These are phyloP conservation scores for Prenolepis imparis DNA, from an alignment of 2,888 invertebrate species.

Conservation along the genomic window DNA sequence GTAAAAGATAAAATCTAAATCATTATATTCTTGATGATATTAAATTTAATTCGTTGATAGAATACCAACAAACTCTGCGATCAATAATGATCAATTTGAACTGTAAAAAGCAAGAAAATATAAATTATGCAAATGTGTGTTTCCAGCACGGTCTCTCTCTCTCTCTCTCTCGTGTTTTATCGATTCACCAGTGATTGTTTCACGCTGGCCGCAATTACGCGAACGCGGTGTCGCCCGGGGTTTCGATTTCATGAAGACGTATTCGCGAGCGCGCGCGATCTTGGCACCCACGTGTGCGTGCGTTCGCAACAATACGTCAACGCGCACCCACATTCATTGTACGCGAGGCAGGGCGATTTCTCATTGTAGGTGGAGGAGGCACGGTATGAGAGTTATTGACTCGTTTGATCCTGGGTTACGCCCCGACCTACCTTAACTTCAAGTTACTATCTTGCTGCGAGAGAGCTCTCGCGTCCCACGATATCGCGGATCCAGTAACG, in stretches of 20 bases:
- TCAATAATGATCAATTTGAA: neutral
- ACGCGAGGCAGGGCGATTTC: conserved; percentile 75
- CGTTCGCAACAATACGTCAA: conserved; percentile 70
- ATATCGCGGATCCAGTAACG: conserved; percentile 51
- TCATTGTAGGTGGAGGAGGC: conserved; percentile 81
- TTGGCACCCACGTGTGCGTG: conserved; percentile 42
- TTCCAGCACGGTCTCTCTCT: conserved; percentile 27
- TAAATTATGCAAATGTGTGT: conserved; percentile 49
- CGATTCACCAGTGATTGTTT: conserved; percentile 63
- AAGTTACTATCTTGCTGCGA: conserved; percentile 79
- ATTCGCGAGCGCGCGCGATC: conserved; percentile 64
- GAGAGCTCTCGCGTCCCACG: conserved; percentile 71
- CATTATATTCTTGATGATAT: neutral
- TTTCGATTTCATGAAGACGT: conserved; percentile 79
- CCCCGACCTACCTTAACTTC: conserved; percentile 83
- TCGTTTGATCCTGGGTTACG: conserved; percentile 83
- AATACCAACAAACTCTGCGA: neutral
- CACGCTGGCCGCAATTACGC: conserved; percentile 63
- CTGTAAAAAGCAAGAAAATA: conserved; percentile 20
- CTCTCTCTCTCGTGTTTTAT: conserved; percentile 54
- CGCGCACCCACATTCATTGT: conserved; percentile 81
- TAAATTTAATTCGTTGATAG: conserved; percentile 21
- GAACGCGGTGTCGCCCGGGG: conserved; percentile 68
- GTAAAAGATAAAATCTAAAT: neutral
- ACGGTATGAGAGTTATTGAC: conserved; percentile 82